Evolutionary conservation across 2,888 invertebrate genomes (phyloP).

Genomic region (Phortica okadai): DNA sequence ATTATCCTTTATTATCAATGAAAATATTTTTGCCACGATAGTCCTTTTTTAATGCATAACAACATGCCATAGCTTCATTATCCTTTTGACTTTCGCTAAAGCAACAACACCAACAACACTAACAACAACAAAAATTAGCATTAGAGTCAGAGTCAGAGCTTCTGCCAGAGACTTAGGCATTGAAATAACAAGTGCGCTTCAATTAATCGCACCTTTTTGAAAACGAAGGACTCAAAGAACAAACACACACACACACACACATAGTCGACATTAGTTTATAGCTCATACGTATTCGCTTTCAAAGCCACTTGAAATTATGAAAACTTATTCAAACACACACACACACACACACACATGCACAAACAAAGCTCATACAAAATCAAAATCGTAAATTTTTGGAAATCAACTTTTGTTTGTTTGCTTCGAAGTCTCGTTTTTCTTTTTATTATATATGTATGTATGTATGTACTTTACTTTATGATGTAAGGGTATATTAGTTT

Average conservation of each 20-base stretch:
- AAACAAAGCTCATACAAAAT: neutral
- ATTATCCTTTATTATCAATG: conserved; percentile 34
- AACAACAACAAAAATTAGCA: neutral
- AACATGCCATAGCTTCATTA: conserved; percentile 12
- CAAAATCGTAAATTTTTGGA: too few relatives aligned
- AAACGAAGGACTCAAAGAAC: neutral
- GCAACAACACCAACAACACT: too few relatives aligned
- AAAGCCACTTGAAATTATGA: neutral
- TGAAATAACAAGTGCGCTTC: conserved; percentile 34
- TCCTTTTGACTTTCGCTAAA: conserved; percentile 3
- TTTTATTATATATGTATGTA: too few relatives aligned
- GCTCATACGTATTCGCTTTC: neutral
- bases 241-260: neutral
- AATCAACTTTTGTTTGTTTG: too few relatives aligned
- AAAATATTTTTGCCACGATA: conserved; percentile 31
- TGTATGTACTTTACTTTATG: too few relatives aligned
- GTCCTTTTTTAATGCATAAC: conserved; percentile 13
- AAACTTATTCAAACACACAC: neutral
- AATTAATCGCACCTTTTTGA: conserved; percentile 31
- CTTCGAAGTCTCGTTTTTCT: too few relatives aligned
- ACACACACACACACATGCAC: neutral
- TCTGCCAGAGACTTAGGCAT: conserved; percentile 1
- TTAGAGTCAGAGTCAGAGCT: neutral
- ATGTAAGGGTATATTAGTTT: too few relatives aligned
- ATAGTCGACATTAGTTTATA: neutral